Conservation (phyloP, 2,888 invertebrate genomes). For the Azorinus chamasolen region DNA sequence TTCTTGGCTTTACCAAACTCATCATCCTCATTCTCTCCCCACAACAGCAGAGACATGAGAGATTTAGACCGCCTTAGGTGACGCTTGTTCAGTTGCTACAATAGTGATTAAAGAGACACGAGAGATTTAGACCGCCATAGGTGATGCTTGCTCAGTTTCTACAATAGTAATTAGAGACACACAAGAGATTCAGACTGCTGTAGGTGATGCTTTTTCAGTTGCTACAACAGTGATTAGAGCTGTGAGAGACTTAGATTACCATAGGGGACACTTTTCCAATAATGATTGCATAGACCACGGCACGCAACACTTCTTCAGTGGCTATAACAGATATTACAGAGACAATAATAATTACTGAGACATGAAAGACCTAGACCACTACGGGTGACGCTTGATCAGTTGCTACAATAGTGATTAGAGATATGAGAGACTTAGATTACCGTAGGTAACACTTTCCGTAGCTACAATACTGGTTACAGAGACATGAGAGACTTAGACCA, state of each 20-base stretch:
- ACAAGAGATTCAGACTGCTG: slow-evolving; percentile 96
- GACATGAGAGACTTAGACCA: slow-evolving; percentile 96
- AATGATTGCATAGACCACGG: no score
- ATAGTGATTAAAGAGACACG: slow-evolving; percentile 90
- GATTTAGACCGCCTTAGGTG: slow-evolving; percentile 97
- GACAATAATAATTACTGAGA: no score
- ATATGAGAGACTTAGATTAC: slow-evolving; percentile 95
- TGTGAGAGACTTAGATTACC: slow-evolving; percentile 95
- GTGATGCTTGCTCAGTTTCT: slow-evolving; percentile 91
- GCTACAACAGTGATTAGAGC: slow-evolving; percentile 88
- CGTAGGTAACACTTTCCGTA: slow-evolving; percentile 93
- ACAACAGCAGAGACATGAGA: slow-evolving; percentile 93
- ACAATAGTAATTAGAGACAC: slow-evolving; percentile 88
- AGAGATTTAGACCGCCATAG: slow-evolving; percentile 96
- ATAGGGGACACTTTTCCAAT: slow-evolving; percentile 92
- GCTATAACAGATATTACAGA: no score
- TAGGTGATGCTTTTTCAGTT: slow-evolving; percentile 92
- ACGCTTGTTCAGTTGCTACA: slow-evolving; percentile 89
- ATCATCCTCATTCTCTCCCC: slow-evolving; percentile 88
- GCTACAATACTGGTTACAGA: slow-evolving; percentile 87
- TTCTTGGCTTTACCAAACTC: slow-evolving; percentile 93
- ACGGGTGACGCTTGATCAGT: no score
- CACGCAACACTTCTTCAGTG: no score
- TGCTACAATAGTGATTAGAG: no score
- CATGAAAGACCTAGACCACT: no score